These are phyloP conservation scores for Micromussa lordhowensis DNA, from an alignment of 92 coral and sea anemone genomes.

Conservation along the genomic window DNA sequence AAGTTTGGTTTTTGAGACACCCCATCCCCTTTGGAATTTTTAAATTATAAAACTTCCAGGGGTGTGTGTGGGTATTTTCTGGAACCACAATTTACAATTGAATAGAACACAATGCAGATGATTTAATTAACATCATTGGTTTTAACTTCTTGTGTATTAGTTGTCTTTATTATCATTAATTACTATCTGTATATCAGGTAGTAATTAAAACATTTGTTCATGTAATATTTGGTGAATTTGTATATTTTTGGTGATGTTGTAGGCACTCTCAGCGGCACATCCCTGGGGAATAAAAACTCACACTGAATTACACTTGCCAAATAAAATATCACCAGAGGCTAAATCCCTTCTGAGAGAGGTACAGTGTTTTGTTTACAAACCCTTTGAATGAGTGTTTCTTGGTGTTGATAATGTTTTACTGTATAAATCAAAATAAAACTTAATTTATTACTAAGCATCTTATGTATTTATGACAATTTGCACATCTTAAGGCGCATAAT, in stretches of 20 bases:
- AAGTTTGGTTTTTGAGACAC: too few species aligned
- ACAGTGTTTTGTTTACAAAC: not conserved
- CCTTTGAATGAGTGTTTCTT: not conserved
- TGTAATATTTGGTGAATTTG: not conserved
- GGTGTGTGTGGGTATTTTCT: not conserved
- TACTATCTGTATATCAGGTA: too few species aligned
- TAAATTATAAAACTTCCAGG: not conserved
- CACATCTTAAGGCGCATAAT: too few species aligned
- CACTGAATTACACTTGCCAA: constrained; percentile 79
- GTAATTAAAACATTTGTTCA: too few species aligned
- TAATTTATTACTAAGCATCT: too few species aligned
- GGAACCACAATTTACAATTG: too few species aligned
- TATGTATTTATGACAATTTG: too few species aligned
- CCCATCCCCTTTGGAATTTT: too few species aligned
- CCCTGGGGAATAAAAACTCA: constrained; percentile 95
- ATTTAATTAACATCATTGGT: too few species aligned
- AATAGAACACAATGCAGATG: too few species aligned
- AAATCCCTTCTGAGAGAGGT: constrained; percentile 86
- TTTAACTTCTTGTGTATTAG: too few species aligned
- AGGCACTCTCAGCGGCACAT: constrained; percentile 78
- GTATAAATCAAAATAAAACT: too few species aligned
- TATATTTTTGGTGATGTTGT: constrained; percentile 9
- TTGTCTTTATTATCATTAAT: not conserved
- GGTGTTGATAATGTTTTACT: not conserved
- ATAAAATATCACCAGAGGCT: constrained; percentile 86